Evolutionary conservation across 2,888 invertebrate species (phyloP).

Genomic region (Torymus tubicola): DNA sequence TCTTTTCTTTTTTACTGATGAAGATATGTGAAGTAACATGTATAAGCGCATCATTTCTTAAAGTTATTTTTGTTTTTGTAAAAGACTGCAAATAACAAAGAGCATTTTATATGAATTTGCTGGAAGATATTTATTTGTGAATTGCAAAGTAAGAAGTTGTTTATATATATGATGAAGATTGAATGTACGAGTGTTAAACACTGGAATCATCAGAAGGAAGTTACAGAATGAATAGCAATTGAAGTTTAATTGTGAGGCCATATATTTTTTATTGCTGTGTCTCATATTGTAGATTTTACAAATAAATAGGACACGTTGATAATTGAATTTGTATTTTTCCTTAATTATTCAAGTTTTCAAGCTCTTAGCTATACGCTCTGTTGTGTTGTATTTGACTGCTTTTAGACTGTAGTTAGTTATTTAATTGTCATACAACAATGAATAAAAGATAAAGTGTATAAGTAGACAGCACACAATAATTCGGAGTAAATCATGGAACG

Average conservation of each 20-base stretch:
- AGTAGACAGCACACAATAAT: no score
- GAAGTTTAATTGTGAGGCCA: slow-evolving; percentile 25
- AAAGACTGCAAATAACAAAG: slow-evolving; percentile 34
- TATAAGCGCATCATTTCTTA: slow-evolving; percentile 28
- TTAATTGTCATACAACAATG: no score
- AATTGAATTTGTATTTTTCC: not conserved
- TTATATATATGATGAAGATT: slow-evolving; percentile 37
- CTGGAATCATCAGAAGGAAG: slow-evolving; percentile 7
- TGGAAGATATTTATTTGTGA: slow-evolving; percentile 39
- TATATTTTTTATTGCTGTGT: slow-evolving; percentile 50
- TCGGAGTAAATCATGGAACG: no score
- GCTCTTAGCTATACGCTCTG: no score
- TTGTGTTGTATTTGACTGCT: no score
- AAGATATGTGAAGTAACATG: not conserved
- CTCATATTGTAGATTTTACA: slow-evolving; percentile 49
- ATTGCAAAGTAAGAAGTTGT: slow-evolving; percentile 33
- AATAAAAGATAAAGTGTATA: no score
- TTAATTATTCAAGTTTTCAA: no score
- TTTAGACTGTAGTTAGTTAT: no score
- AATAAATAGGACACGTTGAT: slow-evolving; percentile 51
- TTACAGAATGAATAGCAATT: slow-evolving; percentile 11
- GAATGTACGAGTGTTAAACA: slow-evolving; percentile 37
- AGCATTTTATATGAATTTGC: slow-evolving; percentile 37
- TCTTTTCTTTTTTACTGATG: slow-evolving; percentile 13
- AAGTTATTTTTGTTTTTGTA: slow-evolving; percentile 36